A percentile compares a stretch with the other conserved stretches of the same genome.
Evolutionary conservation across 2,113 vertebrate species (phyloP).

Genomic region (Strix aluco): DNA sequence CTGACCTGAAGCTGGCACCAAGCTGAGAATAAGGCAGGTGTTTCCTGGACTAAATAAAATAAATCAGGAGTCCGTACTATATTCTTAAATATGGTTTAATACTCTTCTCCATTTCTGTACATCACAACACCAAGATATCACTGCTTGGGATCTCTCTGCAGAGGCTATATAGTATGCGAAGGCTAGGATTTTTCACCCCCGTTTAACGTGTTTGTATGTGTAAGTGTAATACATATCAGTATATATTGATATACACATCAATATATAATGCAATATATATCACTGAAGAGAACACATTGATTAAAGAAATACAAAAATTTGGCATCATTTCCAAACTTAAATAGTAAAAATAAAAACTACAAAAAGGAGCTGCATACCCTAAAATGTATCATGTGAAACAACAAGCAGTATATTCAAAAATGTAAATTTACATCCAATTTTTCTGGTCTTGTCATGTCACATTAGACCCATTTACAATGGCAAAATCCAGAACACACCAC

Average conservation of each 20-base stretch:
- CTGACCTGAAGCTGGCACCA: background rate
- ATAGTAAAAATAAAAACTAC: constrained; percentile 89
- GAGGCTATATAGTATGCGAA: constrained; percentile 84
- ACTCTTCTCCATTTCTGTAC: constrained; percentile 91
- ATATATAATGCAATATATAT: constrained; percentile 89
- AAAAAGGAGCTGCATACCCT: constrained; percentile 85
- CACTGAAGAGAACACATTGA: constrained; percentile 86
- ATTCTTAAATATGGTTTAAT: constrained; percentile 92
- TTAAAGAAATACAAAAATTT: constrained; percentile 90
- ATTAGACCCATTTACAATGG: constrained; percentile 86
- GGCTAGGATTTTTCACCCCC: constrained; percentile 77
- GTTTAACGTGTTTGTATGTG: constrained; percentile 76
- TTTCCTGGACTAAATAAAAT: background rate
- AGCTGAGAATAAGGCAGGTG: background rate
- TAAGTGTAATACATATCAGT: constrained; percentile 85
- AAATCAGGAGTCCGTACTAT: constrained; percentile 74
- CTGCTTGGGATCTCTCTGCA: constrained; percentile 85
- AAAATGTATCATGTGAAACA: constrained; percentile 84
- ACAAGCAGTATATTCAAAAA: constrained; percentile 81
- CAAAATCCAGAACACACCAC: constrained; percentile 75
- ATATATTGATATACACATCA: constrained; percentile 88
- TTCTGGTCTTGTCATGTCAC: constrained; percentile 81
- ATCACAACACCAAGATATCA: constrained; percentile 89
- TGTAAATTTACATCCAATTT: constrained; percentile 86
- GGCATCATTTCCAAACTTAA: constrained; percentile 89